Evolutionary conservation across 2,113 vertebrate species (phyloP).

Genomic region (Malurus cyaneus): DNA sequence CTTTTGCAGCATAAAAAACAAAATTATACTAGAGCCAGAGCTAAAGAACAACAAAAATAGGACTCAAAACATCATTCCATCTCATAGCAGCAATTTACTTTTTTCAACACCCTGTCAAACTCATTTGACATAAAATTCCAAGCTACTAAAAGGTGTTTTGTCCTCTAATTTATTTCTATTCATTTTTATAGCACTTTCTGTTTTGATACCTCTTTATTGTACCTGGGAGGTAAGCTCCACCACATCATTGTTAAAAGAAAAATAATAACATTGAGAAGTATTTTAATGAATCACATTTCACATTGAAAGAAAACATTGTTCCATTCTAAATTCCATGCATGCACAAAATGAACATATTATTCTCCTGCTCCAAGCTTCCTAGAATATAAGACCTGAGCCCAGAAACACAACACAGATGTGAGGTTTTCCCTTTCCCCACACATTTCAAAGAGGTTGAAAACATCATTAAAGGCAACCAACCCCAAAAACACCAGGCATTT

Average conservation of each 20-base stretch:
- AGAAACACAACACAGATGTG: not conserved
- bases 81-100: constrained; percentile 49
- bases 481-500: not conserved
- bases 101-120: constrained; percentile 26
- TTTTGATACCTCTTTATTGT: constrained; percentile 6
- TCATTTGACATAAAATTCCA: constrained; percentile 54
- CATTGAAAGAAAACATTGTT: not conserved
- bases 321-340: not conserved
- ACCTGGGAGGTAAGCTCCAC: not conserved
- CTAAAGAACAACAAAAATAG: constrained; percentile 2
- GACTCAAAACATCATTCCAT: not conserved
- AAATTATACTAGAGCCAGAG: constrained; percentile 31
- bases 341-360: not conserved
- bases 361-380: not conserved
- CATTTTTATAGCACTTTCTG: not conserved
- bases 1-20: constrained; percentile 9
- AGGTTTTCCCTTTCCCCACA: not conserved
- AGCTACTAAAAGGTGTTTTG: not conserved
- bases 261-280: not conserved
- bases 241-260: not conserved
- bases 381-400: not conserved
- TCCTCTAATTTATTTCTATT: not conserved
- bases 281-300: not conserved
- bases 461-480: not conserved
- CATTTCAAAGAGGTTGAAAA: not conserved